Conservation (phyloP, 2,113 vertebrate genomes). For the Nannospalax galili region DNA sequence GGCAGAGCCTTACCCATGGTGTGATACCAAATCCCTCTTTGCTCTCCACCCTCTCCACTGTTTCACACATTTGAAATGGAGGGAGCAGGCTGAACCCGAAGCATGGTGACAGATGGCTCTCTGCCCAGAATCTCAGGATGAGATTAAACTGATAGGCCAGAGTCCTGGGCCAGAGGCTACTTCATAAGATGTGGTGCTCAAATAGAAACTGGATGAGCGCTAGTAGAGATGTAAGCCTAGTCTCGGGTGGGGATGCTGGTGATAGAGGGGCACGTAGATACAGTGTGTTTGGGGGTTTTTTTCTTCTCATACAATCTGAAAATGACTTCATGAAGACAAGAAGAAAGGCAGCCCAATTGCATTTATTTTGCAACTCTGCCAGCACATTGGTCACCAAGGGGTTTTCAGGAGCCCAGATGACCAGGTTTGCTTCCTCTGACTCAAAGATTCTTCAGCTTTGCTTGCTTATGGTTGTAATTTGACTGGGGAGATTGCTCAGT, state of each 20-base stretch:
- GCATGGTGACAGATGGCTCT: background rate
- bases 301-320: background rate
- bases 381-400: fast-evolving
- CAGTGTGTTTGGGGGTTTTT: background rate
- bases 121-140: background rate
- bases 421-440: background rate
- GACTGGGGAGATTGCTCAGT: background rate
- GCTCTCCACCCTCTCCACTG: background rate
- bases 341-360: background rate
- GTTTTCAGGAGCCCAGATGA: background rate
- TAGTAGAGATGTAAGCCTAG: background rate
- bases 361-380: background rate
- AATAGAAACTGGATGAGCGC: background rate
- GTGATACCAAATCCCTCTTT: background rate
- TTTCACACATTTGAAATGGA: background rate
- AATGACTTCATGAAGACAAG: background rate
- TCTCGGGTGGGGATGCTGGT: background rate
- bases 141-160: background rate
- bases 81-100: background rate
- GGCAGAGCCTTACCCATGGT: background rate
- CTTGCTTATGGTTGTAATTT: background rate
- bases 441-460: background rate
- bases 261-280: fast-evolving
- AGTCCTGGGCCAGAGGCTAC: background rate
- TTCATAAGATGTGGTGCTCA: background rate